Base-by-base conservation (phyloP, 2,888 invertebrate species). In the Autographa pulchrina region DNA sequence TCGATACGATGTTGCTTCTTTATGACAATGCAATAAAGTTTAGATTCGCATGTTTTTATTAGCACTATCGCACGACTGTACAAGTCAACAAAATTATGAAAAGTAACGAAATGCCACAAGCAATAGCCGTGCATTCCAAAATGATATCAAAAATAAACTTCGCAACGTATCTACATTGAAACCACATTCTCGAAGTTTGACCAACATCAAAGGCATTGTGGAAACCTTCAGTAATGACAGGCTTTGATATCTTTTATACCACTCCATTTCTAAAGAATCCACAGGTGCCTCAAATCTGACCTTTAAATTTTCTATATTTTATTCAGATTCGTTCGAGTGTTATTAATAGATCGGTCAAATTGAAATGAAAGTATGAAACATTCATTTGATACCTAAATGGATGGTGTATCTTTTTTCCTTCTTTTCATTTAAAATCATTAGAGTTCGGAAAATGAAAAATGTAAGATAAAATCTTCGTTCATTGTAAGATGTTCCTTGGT, bases 341-440 rank as follows among this genome's bases (percentile, higher is more conserved):
- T 86, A 87, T 88, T 92, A 92, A 91, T 88, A 88, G 85, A 85
- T 84, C 86, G 77, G 85, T 85, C 85, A 87, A 86, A 87, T 89
- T 89, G 86, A 87, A 89, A 90, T 86, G 86, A 89, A 92, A 89
- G 87, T 88, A 90, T 86, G 86, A 89, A 92, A 89, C 87, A 74
- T 81, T 83, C 72, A 61, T 43, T 69, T 72, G 67, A 65, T 71
- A 52, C 70, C 60, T 85, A 90, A 89, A 88, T 83, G 80, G 81
- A 85, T 82, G 85, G 83, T 86, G 87, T 90, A 92, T 92, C 92
- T 92, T n/a, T n/a, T 48, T 48, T 48, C 88, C 90, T 89, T 90
- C 92, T 91, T 92, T 94, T 94, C 92, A 93, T 94, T 92, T 92
- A 91, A 91, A 91, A 92, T 93, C 95, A 94, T 94, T 94, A 94